A percentile compares a stretch with the other conserved stretches of the same genome.
phyloP scores from a whole-genome alignment of 2,113 vertebrate species.

The Rhineura floridana region DNA sequence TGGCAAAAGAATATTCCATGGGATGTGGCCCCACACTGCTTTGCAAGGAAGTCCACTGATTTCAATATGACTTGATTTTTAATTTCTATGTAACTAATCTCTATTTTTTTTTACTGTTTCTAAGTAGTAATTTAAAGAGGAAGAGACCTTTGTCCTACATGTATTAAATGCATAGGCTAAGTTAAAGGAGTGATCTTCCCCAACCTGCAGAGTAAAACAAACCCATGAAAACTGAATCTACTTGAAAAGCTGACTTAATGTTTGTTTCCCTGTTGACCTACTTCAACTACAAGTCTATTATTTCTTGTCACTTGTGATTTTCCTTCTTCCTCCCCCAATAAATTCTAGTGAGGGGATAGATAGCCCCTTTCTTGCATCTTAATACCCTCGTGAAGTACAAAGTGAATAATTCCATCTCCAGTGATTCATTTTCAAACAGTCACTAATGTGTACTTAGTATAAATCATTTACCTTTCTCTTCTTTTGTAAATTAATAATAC shows the following conservation, averaged over 20 bases:
- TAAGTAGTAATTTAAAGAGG: not conserved
- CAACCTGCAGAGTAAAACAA: not conserved
- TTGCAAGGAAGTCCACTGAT: not conserved
- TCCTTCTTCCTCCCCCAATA: conserved; percentile 19
- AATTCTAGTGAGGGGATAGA: conserved; percentile 15
- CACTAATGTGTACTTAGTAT: conserved; percentile 20
- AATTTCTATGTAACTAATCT: too few relatives aligned
- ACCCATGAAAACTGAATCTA: not conserved
- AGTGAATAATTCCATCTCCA: conserved; percentile 42
- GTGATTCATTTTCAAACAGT: conserved; percentile 58
- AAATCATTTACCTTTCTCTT: conserved; percentile 42
- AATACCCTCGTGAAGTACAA: conserved; percentile 38
- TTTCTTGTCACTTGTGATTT: conserved; percentile 15
- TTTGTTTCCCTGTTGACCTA: conserved; percentile 12
- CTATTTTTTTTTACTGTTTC: not conserved
- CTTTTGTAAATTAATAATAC: conserved; percentile 62
- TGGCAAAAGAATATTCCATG: not conserved
- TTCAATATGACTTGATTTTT: not conserved
- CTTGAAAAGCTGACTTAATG: not conserved
- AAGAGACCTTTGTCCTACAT: rapidly evolving
- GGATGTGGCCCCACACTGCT: not conserved
- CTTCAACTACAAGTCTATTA: conserved; percentile 43
- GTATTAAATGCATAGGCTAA: rapidly evolving
- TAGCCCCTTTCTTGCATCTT: conserved; percentile 32
- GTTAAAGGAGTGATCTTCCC: not conserved